Percentiles rank a stretch among this genome's conserved stretches.
Evolutionary conservation across 2,797 vertebrate genomes (phyloP).

Genomic region (Thalassophryne amazonica): DNA sequence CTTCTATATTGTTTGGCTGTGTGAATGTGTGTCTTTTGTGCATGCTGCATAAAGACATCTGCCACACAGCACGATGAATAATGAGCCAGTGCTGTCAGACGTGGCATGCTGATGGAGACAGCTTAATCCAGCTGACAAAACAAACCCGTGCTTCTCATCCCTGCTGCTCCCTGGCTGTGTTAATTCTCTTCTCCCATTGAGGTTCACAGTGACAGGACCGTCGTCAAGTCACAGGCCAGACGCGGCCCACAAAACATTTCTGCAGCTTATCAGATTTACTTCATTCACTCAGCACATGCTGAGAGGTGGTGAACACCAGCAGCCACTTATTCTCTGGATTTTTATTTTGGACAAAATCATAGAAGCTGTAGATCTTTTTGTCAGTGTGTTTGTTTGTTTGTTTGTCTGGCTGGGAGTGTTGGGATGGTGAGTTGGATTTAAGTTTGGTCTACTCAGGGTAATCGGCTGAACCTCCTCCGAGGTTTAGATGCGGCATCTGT

Average conservation of each 20-base stretch:
- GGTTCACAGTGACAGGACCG: conserved; percentile 12
- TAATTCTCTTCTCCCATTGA: conserved; percentile 33
- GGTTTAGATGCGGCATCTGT: conserved; percentile 59
- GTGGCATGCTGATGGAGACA: conserved; percentile 49
- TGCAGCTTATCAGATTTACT: conserved; percentile 32
- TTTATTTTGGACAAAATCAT: background rate
- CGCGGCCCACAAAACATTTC: conserved; percentile 14
- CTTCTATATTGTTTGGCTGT: conserved; percentile 19
- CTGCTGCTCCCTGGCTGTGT: conserved; percentile 1
- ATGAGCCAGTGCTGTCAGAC: conserved; percentile 61
- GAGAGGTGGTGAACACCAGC: background rate
- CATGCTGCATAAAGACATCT: conserved; percentile 48
- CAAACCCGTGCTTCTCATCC: conserved; percentile 25
- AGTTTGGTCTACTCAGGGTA: conserved; percentile 33
- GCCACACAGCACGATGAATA: conserved; percentile 52
- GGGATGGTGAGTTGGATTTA: background rate
- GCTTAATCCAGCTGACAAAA: conserved; percentile 60
- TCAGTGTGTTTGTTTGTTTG: background rate
- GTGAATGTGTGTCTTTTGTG: conserved; percentile 18
- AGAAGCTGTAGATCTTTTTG: too few relatives aligned
- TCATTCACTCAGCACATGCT: background rate
- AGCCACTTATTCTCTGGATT: background rate
- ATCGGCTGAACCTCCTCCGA: conserved; percentile 62
- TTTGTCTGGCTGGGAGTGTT: background rate
- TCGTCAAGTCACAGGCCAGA: conserved; percentile 33